Conservation (phyloP, 2,113 vertebrate species). For the Galemys pyrenaicus region DNA sequence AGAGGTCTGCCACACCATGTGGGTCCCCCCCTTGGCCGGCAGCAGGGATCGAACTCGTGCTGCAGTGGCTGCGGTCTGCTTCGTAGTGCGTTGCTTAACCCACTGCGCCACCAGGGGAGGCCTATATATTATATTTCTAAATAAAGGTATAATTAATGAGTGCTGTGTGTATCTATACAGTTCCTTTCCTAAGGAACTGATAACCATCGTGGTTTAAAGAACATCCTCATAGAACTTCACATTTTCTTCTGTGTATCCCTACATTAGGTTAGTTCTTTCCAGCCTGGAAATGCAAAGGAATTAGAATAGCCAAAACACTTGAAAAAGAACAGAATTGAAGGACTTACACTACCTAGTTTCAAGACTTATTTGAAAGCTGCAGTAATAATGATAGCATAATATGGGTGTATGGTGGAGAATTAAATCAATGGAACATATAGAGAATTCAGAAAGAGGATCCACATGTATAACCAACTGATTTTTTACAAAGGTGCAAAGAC, state of each 20-base stretch:
- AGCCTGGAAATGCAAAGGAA: background rate
- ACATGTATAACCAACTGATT: background rate
- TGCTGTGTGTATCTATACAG: constrained; percentile 1
- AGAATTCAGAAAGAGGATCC: background rate
- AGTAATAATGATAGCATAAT: background rate
- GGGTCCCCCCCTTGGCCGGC: no score
- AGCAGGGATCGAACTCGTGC: no score
- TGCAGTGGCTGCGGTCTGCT: no score
- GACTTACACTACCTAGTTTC: background rate
- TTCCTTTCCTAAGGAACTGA: background rate
- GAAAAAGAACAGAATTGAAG: background rate
- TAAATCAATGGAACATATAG: background rate
- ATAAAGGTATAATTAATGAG: background rate
- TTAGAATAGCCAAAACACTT: background rate
- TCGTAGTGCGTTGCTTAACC: no score
- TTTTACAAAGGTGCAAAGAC: background rate
- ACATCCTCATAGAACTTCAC: background rate
- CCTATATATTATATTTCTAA: background rate
- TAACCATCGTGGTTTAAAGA: background rate
- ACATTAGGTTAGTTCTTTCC: background rate
- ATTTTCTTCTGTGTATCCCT: background rate
- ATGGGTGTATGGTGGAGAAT: background rate
- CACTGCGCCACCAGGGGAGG: no score
- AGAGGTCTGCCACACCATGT: no score
- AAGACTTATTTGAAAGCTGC: background rate